Evolutionary conservation across 2,888 invertebrate species (phyloP).

Genomic region (Emmelina monodactyla): DNA sequence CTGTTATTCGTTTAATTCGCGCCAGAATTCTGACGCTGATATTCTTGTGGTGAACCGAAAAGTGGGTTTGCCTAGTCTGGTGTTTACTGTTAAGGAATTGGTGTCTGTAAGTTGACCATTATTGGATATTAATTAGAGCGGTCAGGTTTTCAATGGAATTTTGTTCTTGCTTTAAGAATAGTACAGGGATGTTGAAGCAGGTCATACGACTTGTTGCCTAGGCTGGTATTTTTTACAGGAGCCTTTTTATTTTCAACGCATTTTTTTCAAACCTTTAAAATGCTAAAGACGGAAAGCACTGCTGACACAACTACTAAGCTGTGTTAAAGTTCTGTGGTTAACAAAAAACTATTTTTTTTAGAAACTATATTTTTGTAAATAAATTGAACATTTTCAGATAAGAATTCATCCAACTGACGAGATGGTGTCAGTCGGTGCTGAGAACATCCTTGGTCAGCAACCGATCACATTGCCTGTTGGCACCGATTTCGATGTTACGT

Average conservation of each 20-base stretch:
- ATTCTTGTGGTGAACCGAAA: slow-evolving; percentile 43
- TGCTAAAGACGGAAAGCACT: too few species aligned
- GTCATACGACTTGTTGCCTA: too few species aligned
- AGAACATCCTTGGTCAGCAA: slow-evolving; percentile 42
- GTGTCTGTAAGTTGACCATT: slow-evolving; percentile 41
- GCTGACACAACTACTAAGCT: too few species aligned
- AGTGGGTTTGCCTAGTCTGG: slow-evolving; percentile 50
- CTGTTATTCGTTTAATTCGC: slow-evolving; percentile 50
- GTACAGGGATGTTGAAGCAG: too few species aligned
- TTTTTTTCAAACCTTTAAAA: too few species aligned
- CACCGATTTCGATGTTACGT: slow-evolving; percentile 34
- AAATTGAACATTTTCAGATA: slow-evolving; percentile 60
- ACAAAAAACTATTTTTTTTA: too few species aligned
- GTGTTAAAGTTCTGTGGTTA: too few species aligned
- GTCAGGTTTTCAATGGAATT: too few species aligned
- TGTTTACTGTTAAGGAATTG: slow-evolving; percentile 47
- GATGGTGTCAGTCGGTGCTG: slow-evolving; percentile 51
- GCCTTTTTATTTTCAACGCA: too few species aligned
- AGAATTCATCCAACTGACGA: slow-evolving; percentile 68
- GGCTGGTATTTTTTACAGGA: too few species aligned
- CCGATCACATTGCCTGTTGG: slow-evolving; percentile 28
- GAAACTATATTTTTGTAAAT: slow-evolving; percentile 2
- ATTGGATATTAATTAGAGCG: too few species aligned
- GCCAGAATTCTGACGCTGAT: slow-evolving; percentile 20
- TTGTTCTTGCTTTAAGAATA: too few species aligned